Percentiles rank a stretch among this genome's conserved stretches.
These are phyloP conservation scores for Stenodera caucasica DNA, from an alignment of 2,888 invertebrate species.

Conservation along the genomic window DNA sequence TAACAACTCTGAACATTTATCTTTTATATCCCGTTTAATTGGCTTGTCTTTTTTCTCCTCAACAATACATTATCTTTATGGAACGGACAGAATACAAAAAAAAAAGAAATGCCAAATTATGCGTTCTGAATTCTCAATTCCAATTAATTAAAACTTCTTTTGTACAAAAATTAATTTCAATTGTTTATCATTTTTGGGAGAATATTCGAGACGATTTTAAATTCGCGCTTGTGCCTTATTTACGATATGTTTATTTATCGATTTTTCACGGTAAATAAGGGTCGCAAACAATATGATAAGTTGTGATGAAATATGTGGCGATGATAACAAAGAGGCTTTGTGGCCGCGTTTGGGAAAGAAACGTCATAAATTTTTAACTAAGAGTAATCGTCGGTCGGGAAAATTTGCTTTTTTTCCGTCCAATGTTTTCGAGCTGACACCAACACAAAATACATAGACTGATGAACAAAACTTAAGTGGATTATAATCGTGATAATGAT, in stretches of 20 bases:
- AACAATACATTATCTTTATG: slow-evolving; percentile 7
- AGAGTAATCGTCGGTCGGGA: slow-evolving; percentile 8
- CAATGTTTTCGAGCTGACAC: too few relatives aligned
- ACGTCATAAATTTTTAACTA: slow-evolving; percentile 21
- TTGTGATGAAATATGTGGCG: slow-evolving; percentile 26
- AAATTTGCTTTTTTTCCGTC: neutral
- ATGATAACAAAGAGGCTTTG: slow-evolving; percentile 20
- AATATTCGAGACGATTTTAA: too few relatives aligned
- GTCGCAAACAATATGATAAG: slow-evolving; percentile 23
- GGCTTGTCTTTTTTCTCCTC: slow-evolving; percentile 17
- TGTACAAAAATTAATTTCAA: too few relatives aligned
- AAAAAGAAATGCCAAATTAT: neutral
- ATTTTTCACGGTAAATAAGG: slow-evolving; percentile 20
- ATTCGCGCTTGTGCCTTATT: slow-evolving; percentile 14
- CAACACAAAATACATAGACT: too few relatives aligned
- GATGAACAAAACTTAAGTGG: too few relatives aligned
- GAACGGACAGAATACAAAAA: neutral
- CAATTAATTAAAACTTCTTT: neutral
- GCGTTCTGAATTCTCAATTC: neutral
- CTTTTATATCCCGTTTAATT: slow-evolving; percentile 20
- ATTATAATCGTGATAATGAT: too few relatives aligned
- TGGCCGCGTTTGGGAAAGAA: slow-evolving; percentile 10
- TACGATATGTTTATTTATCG: slow-evolving; percentile 27
- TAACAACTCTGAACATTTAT: slow-evolving; percentile 15
- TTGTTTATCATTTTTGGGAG: too few relatives aligned